Base-by-base conservation (phyloP, 2,113 vertebrate genomes). In the Machaerirhynchus nigripectus region DNA sequence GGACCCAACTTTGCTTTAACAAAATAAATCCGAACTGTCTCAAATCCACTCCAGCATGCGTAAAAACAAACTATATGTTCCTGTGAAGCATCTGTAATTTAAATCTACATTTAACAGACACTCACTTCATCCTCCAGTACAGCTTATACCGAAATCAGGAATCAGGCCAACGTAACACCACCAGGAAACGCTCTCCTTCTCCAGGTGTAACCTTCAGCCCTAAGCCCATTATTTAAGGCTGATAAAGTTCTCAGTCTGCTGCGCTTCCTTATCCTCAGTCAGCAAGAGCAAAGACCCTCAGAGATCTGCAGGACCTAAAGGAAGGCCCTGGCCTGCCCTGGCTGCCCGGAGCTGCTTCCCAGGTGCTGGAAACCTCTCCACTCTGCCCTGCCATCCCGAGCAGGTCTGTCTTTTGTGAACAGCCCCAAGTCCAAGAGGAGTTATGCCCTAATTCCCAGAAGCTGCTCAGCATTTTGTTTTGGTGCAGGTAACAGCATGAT, bases 121-220 rank as follows among this genome's bases (percentile, higher is more conserved):
- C 37, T 40, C 44, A 37, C 47, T 73, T 77, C 40, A 57, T 39
- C 27, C 28, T n/a, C 26, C 2, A 1, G 22, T 15, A 40, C 5
- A 8, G 65, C 64, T 81, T 31, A 47, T 28, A 37, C n/a, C 16
- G 13, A 52, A 52, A 37, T 39, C 39, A 49, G 53, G 60, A 81
- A 68, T 47, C 26, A 75, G 33, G 57, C 52, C 64, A 75, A 16
- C 0, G 0, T 35, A 64, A 64, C 16, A 3, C 1, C 4, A 35
- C 11, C 19, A 23, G 49, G 55, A 59, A 89, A 49, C 0, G 1
- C 60, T 56, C 47, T 59, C 30, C 60, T 50, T 37, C 2, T 22
- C 56, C 76, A 69, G 44, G 23, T 55, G 13, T 22, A 82, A 47
- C 40, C 46, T 8, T 15, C 26, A 46, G 65, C 46, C 49, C 40